Evolutionary conservation across 2,113 vertebrate genomes (phyloP).

Genomic region (Phyllopteryx taeniolatus): DNA sequence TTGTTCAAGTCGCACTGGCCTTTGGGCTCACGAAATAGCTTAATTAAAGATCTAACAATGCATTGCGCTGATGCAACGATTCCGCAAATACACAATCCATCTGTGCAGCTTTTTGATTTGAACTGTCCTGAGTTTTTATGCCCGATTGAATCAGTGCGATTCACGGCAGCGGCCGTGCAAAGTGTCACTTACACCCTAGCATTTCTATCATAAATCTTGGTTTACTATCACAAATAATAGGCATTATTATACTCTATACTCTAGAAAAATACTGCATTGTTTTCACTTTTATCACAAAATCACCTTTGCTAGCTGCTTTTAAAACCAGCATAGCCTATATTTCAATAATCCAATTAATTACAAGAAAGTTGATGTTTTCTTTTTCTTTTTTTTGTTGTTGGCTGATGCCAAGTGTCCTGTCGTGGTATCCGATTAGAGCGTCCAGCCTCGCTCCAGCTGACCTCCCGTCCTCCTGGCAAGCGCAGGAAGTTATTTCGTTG

Average conservation of each 20-base stretch:
- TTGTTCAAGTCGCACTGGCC: conserved; percentile 10
- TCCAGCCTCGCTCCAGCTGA: conserved; percentile 12
- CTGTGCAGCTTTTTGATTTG: conserved; percentile 12
- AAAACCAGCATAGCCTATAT: background rate
- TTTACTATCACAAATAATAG: too few species aligned
- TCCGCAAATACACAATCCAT: background rate
- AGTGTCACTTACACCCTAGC: background rate
- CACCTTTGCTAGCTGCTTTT: background rate
- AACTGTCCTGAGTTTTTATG: background rate
- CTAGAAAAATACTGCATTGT: background rate
- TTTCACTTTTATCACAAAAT: background rate
- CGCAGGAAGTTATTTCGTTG: conserved; percentile 27
- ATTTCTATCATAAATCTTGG: background rate
- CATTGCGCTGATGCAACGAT: background rate
- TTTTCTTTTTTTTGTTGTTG: conserved; percentile 44
- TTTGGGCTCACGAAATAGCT: conserved; percentile 3
- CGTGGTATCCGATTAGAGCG: conserved; percentile 42
- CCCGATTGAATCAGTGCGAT: background rate
- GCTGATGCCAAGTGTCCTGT: conserved; percentile 43
- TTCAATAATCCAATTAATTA: background rate
- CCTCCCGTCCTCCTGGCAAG: conserved; percentile 4
- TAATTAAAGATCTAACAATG: conserved; percentile 8
- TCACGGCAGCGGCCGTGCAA: background rate
- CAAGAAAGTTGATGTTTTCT: background rate
- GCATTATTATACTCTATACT: too few species aligned